A percentile compares a stretch with the other conserved stretches of the same genome.
Conservation (phyloP, 2,797 vertebrate genomes). For the Cottoperca gobio region DNA sequence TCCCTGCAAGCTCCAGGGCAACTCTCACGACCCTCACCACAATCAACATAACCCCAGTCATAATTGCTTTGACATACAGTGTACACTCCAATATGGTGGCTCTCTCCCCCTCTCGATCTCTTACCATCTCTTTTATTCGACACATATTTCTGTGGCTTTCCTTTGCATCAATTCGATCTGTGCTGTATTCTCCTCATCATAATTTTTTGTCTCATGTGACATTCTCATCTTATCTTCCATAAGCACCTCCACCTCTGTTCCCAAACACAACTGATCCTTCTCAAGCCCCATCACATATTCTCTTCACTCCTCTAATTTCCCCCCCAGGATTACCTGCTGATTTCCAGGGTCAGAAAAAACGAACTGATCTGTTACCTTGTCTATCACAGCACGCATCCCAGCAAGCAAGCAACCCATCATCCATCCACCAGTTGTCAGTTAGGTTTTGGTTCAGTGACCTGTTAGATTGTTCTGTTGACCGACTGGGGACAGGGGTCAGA, state of each 20-base stretch:
- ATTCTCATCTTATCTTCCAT: conserved; percentile 18
- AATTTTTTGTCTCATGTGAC: not conserved
- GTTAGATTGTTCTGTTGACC: conserved; percentile 27
- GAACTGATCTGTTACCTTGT: not conserved
- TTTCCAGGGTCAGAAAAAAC: conserved; percentile 3
- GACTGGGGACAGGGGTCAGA: conserved; percentile 32
- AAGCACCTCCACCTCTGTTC: not conserved
- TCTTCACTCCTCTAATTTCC: conserved; percentile 2
- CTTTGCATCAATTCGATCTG: conserved; percentile 33
- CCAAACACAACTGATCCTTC: conserved; percentile 17
- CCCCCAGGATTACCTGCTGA: not conserved
- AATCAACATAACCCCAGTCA: conserved; percentile 59
- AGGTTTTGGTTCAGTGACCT: conserved; percentile 41
- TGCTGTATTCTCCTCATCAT: conserved; percentile 12
- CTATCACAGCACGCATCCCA: not conserved
- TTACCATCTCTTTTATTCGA: conserved; percentile 25
- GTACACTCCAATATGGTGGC: conserved; percentile 26
- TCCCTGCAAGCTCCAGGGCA: conserved; percentile 35
- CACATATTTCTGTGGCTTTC: conserved; percentile 45
- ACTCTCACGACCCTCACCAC: conserved; percentile 47
- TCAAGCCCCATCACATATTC: not conserved
- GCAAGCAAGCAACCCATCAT: not conserved
- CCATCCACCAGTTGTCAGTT: conserved; percentile 23
- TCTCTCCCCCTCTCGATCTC: conserved; percentile 28
- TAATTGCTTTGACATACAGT: conserved; percentile 42